Base-by-base conservation (phyloP, 2,113 vertebrate genomes). In the Dunckerocampus dactyliophorus region DNA sequence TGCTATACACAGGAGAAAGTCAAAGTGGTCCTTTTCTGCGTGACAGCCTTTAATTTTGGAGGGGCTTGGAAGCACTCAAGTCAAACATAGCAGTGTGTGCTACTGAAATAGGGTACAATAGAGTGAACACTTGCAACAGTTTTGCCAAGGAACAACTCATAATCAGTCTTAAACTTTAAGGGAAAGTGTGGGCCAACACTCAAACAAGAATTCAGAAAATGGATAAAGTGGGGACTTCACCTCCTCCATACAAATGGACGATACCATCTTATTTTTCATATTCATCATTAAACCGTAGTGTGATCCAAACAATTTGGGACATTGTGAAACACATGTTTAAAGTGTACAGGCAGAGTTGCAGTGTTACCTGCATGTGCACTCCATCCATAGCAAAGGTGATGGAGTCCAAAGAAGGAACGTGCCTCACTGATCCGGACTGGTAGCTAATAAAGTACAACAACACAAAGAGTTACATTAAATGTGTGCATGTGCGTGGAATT, bases 331-430 rank as follows among this genome's bases (percentile, higher is more conserved):
- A 45, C 56, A 43, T 57, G 34, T 34, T 7, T 4, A n/a, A 16
- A 5, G 31, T 10, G 8, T 13, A 54, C 4, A 7, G 31, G 6
- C 17, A 3, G 6, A 31, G n/a, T 49, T 82, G 65, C 59, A 37
- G 55, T 34, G 14, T 75, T 82, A 92, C 90, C 89, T 90, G 88
- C 15, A 90, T 62, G 77, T 91, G 89, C 3, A 91, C 77, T 5
- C 88, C 85, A 34, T 92, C 91, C 46, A 91, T 81, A 20, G 90
- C 85, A 47, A 86, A 88, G 63, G 87, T 89, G 83, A 92, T 92
- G 0, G 91, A 92, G 82, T 93, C 90, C 81, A 93, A 63, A 3
- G 91, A 92, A 12, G 92, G 90, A 15, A 92, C 90, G 3, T 91
- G 91, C 31, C 90, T 85, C 57, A 91, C 88, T 17, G 89, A 90